These are phyloP conservation scores for Apis cerana DNA, from an alignment of 1,140 invertebrate species.

Conservation along the genomic window DNA sequence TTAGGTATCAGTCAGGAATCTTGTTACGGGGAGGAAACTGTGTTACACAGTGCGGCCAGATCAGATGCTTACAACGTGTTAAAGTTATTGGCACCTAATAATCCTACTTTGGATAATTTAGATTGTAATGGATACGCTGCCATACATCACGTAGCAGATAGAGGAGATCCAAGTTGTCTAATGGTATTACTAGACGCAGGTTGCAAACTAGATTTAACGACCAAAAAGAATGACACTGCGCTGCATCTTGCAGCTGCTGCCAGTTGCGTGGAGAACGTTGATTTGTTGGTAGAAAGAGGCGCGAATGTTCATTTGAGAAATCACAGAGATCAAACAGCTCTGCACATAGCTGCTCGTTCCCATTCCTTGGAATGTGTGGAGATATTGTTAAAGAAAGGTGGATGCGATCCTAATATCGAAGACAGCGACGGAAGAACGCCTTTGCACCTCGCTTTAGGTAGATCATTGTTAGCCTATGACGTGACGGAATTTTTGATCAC, in stretches of 20 bases:
- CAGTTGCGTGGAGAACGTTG: slow-evolving; percentile 87
- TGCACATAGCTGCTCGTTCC: slow-evolving; percentile 89
- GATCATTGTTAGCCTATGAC: slow-evolving; percentile 87
- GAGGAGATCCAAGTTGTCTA: slow-evolving; percentile 87
- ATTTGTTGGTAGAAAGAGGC: slow-evolving; percentile 86
- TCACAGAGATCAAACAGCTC: slow-evolving; percentile 88
- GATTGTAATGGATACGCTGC: slow-evolving; percentile 88
- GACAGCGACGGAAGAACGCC: slow-evolving; percentile 90
- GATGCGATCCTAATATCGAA: slow-evolving; percentile 87
- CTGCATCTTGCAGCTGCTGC: slow-evolving; percentile 91
- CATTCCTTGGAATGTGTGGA: slow-evolving; percentile 90
- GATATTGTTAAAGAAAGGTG: slow-evolving; percentile 86
- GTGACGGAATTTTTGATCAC: slow-evolving; percentile 88
- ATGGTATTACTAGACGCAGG: slow-evolving; percentile 86
- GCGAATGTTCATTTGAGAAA: slow-evolving; percentile 88
- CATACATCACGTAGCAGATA: slow-evolving; percentile 89
- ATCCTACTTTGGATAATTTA: slow-evolving; percentile 85
- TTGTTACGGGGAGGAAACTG: slow-evolving; percentile 84
- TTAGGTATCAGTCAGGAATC: slow-evolving; percentile 84
- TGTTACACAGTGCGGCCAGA: slow-evolving; percentile 89
- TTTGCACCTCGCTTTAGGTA: slow-evolving; percentile 89
- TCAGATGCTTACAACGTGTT: slow-evolving; percentile 89
- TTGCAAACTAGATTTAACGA: slow-evolving; percentile 82
- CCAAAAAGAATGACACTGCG: slow-evolving; percentile 86
- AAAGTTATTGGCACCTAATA: slow-evolving; percentile 86